Percentiles rank a stretch among this genome's conserved stretches.
Evolutionary conservation across 2,797 vertebrate genomes (phyloP).

Genomic region (Holocentrus rufus): DNA sequence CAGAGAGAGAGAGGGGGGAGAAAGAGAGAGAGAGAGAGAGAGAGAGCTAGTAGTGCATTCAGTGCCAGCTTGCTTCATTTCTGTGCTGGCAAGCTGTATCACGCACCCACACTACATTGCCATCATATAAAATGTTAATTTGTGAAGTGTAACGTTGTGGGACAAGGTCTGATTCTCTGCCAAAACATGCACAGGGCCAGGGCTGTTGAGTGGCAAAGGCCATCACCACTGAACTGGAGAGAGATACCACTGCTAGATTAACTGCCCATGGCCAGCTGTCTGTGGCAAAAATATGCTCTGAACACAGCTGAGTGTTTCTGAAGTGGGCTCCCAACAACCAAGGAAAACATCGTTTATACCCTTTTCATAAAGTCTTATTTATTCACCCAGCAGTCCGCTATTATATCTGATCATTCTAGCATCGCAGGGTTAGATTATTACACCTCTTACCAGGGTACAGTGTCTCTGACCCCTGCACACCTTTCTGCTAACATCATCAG

Average conservation of each 20-base stretch:
- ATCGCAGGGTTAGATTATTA: not conserved
- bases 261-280: constrained; percentile 41
- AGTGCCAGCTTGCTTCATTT: constrained; percentile 73
- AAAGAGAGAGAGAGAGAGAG: constrained; percentile 11
- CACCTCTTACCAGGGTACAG: not conserved
- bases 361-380: constrained; percentile 9
- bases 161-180: constrained; percentile 61
- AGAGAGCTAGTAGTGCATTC: constrained; percentile 37
- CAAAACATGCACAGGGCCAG: constrained; percentile 61
- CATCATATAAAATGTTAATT: constrained; percentile 76
- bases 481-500: not conserved
- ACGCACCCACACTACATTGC: constrained; percentile 58
- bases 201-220: constrained; percentile 47
- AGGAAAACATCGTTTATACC: not conserved
- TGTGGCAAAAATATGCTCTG: constrained; percentile 27
- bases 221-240: constrained; percentile 52
- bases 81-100: constrained; percentile 65
- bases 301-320: constrained; percentile 25
- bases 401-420: not conserved
- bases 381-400: not conserved
- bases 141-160: constrained; percentile 66
- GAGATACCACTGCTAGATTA: constrained; percentile 31
- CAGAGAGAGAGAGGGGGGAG: constrained; percentile 10
- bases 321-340: constrained; percentile 18
- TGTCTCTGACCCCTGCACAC: not conserved